Conservation (phyloP, 2,113 vertebrate species). For the Misgurnus anguillicaudatus region DNA sequence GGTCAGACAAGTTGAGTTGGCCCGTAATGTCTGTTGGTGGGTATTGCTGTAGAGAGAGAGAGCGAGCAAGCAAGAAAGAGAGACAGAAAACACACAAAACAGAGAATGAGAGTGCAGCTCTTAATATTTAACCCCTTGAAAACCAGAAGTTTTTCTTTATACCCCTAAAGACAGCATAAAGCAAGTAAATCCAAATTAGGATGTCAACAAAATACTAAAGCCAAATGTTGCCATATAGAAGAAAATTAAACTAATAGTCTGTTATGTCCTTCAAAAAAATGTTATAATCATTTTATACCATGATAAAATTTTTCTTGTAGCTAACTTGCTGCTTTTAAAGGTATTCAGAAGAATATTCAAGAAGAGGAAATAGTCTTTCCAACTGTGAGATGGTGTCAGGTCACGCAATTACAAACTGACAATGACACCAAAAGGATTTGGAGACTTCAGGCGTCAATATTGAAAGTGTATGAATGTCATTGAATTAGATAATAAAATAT, state of each 20-base stretch:
- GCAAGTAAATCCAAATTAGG: constrained; percentile 6
- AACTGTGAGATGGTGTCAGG: constrained; percentile 16
- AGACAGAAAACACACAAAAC: constrained; percentile 41
- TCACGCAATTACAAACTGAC: not conserved
- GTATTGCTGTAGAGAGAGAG: constrained; percentile 89
- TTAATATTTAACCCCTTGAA: not conserved
- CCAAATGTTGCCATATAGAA: no score
- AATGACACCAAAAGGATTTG: not conserved
- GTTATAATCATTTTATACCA: not conserved
- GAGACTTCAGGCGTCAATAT: not conserved
- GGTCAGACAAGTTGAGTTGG: constrained; percentile 98
- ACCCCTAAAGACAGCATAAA: constrained; percentile 46
- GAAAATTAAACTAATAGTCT: no score
- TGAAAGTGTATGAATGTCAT: constrained; percentile 25
- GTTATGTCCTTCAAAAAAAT: not conserved
- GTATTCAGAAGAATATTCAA: constrained; percentile 44
- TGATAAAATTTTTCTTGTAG: not conserved
- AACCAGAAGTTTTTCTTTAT: not conserved
- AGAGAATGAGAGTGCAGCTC: constrained; percentile 31
- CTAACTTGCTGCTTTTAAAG: constrained; percentile 62
- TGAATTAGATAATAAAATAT: constrained; percentile 21
- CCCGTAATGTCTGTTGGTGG: constrained; percentile 98
- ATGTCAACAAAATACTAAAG: not conserved
- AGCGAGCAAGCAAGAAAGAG: constrained; percentile 37
- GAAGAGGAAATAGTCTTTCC: constrained; percentile 54